Evolutionary conservation across 64 coral and sea anemone species (phyloP), one percentile per base, ranked within the genome.

Genomic region (Porites lutea): DNA sequence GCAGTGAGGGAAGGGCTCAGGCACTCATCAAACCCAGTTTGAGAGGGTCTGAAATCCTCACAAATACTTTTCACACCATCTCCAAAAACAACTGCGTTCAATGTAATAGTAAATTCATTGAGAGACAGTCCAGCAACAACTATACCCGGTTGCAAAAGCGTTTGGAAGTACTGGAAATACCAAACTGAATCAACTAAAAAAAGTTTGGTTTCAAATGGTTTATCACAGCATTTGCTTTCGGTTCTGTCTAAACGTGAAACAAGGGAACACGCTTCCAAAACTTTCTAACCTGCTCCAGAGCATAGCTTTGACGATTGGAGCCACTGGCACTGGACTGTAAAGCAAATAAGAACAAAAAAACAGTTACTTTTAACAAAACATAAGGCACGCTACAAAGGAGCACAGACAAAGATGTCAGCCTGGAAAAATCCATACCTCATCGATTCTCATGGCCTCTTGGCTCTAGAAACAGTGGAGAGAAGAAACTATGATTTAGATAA

Each of bases 261-360:
- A 51, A 78, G 13, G 20, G 43, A 5, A 78, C 48, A 10, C 16
- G 2, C 19, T 50, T 45, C 47, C 50, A 27, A 6, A 43, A 59
- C 52, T 60, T n/a, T 19, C 48, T 74, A 70, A 96, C 95, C 87
- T 96, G 95, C 66, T 96, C 95, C 52, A 96, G 62, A 9, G 91
- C 95, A 80, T 77, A 87, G 8, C 92, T 88, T 75, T 97, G 95
- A 8, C 95, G 93, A 58, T 86, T 97, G 44, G 90, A 97, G 77
- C 95, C 95, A 91, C 95, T 97, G 57, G 95, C 95, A 82, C 95
- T 87, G 37, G 88, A 80, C 95, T 96, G 71, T 37, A 63, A 77
- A 22, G 48, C 68, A 91, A 57, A 80, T 71, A 37, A 37, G 27
- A 37, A 37, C 3, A 59, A 21, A 15, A 15, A 23, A 22, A 18